Evolutionary conservation across 2,888 invertebrate genomes (phyloP), one percentile per base, ranked within the genome.

Genomic region (Limnephilus rhombicus): DNA sequence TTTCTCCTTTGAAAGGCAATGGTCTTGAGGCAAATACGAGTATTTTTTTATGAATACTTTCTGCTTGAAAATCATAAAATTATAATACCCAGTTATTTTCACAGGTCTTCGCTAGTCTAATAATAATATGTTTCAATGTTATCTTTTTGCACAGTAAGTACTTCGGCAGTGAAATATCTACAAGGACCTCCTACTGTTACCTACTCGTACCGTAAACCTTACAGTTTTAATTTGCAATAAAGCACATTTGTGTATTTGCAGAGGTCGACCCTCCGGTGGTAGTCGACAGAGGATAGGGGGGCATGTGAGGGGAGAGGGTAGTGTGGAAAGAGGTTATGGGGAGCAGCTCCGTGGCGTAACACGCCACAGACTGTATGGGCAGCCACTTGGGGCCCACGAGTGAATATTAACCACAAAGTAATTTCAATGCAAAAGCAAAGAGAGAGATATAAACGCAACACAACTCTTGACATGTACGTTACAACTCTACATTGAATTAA

Each of bases 151-250:
- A n/a, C 24, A 24, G 68, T 68, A 15, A 11, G 3, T 49, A 24
- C 68, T 68, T 68, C 68, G 1, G 24, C 68, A 68, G 68, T 68
- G 68, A 68, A 68, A 68, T 68, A 68, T 68, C 68, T 24, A n/a
- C 68, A 68, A 68, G 68, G 68, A 68, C 68, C 68, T 68, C 24
- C 68, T n/a, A 24, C 68, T n/a, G 68, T 9, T 68, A n/a, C 24
- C 68, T 68, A 24, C n/a, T n/a, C n/a, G n/a, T n/a, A n/a, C 68
- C 1, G 68, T 68, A 68, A 68, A 68, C 68, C 68, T 68, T 68
- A 41, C 86, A 86, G 86, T 86, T 86, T 86, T 86, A 86, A 86
- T 86, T 86, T 86, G 86, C 86, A 86, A 86, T 86, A 86, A 86
- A 86, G 45, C 45, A 86, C 86, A 86, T 86, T 45, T 83, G 37